Evolutionary conservation across 2,797 vertebrate species (phyloP).

Genomic region (Sebastolobus altivelis): DNA sequence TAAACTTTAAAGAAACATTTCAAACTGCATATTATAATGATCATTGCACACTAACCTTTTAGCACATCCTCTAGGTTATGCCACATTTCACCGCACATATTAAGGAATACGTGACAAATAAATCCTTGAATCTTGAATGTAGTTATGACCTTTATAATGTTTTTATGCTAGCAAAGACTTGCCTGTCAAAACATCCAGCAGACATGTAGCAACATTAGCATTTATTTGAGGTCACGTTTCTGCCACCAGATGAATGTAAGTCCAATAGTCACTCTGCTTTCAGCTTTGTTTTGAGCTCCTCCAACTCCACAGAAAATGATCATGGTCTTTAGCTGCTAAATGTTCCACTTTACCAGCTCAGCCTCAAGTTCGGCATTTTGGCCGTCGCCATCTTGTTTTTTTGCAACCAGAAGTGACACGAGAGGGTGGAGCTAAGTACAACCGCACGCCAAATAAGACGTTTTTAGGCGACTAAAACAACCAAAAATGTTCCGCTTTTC

Average conservation of each 20-base stretch:
- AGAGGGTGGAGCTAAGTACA: too few species aligned
- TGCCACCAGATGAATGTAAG: background rate
- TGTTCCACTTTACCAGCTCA: background rate
- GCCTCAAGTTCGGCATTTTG: background rate
- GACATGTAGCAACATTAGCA: background rate
- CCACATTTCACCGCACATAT: slow-evolving; percentile 5
- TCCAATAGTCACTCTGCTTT: background rate
- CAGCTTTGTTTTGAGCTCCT: background rate
- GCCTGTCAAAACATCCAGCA: background rate
- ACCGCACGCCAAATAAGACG: too few species aligned
- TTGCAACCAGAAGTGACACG: too few species aligned
- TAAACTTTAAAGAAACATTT: background rate
- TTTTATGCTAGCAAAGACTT: background rate
- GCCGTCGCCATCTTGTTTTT: too few species aligned
- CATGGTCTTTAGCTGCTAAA: background rate
- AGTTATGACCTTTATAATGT: background rate
- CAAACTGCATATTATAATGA: too few species aligned
- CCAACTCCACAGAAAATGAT: background rate
- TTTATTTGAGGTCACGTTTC: background rate
- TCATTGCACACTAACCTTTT: slow-evolving; percentile 3
- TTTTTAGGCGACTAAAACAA: too few species aligned
- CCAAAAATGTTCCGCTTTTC: too few species aligned
- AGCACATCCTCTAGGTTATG: slow-evolving; percentile 10
- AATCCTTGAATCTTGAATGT: background rate
- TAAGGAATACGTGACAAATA: too few species aligned